Base-by-base conservation (phyloP, 2,797 vertebrate genomes). In the Cuniculus paca region DNA sequence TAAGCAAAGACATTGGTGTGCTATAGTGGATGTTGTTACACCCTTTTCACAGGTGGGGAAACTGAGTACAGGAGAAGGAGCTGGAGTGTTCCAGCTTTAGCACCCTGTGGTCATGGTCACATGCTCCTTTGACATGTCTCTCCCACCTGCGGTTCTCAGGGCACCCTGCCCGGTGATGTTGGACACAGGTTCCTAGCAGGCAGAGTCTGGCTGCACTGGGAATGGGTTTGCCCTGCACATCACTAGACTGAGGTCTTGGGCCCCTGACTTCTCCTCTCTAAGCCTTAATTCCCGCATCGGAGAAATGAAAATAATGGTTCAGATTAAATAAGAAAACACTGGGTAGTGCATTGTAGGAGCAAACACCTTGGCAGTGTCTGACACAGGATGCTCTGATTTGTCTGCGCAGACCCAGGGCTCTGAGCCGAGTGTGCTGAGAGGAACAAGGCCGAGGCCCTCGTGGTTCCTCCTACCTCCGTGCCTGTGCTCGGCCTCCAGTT, bases 1-100 rank as follows among this genome's bases (percentile, higher is more conserved):
- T 48, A 45, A 5, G 0, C 0, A 0, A 56, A 42, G 61, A 48
- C 0, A 0, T 26, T 58, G n/a, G 20, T 42, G 2, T 75, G 22
- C 31, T 31, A 8, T 68, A 26, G 60, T 82, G 42, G 74, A n/a
- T 88, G 36, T 24, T 60, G 28, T 34, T 77, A 36, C 54, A n/a
- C 42, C 70, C 36, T 12, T 80, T 82, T 65, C 45, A 78, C 36
- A 72, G 24, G 6, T 63, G 36, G 70, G 36, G 31, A 88, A 20
- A 58, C 54, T 19, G 93, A 61, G 87, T 56, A 60, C 6, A 0
- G 70, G 14, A 74, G 16, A 45, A 34, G 52, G 52, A 65, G 56
- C 31, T 6, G 20, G 20, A 52, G 26, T 54, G 45, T 36, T 3
- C 34, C 4, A 61, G 63, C 63, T 17, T 58, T 61, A 6, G n/a